A percentile compares a stretch with the other conserved stretches of the same genome.
Evolutionary conservation across 2,888 invertebrate genomes (phyloP).

Genomic region (Caenorhabditis sp.): DNA sequence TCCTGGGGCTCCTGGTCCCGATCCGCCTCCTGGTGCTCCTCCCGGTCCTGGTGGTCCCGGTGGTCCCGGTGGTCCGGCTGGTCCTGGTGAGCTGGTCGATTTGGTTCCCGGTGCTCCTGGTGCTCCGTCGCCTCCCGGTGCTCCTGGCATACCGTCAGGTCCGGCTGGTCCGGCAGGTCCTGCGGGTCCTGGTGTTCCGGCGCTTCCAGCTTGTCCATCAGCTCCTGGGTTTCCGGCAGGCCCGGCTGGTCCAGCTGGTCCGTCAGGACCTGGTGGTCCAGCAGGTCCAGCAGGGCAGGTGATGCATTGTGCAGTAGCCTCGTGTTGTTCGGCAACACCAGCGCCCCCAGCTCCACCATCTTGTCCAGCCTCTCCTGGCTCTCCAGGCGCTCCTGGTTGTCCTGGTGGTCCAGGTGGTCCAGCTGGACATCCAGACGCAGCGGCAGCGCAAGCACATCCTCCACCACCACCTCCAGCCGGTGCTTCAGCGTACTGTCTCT

Average conservation of each 20-base stretch:
- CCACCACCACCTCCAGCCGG: conserved; percentile 29
- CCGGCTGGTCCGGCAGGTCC: conserved; percentile 44
- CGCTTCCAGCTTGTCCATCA: conserved; percentile 28
- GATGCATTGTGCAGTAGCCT: conserved; percentile 34
- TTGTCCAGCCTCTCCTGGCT: conserved; percentile 33
- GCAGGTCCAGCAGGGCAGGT: conserved; percentile 49
- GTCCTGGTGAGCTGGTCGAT: conserved; percentile 43
- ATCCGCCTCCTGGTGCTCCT: conserved; percentile 44
- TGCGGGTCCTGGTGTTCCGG: conserved; percentile 37
- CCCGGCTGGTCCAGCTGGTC: conserved; percentile 45
- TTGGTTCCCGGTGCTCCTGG: conserved; percentile 48
- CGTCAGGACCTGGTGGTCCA: conserved; percentile 43
- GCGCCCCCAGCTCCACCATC: conserved; percentile 29
- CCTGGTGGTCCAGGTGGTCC: conserved; percentile 50
- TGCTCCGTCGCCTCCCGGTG: conserved; percentile 32
- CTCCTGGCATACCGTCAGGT: conserved; percentile 40
- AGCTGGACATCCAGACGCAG: conserved; percentile 47
- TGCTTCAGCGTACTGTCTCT: conserved; percentile 34
- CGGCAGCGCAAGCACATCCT: conserved; percentile 42
- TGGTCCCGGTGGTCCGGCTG: conserved; percentile 48
- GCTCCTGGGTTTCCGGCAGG: conserved; percentile 43
- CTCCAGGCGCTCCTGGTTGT: conserved; percentile 40
- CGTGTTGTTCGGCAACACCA: conserved; percentile 25
- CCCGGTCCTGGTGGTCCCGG: conserved; percentile 46
- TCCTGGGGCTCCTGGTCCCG: conserved; percentile 47